Conservation (phyloP, 2,888 invertebrate genomes). For the Dolichopus griseipennis region DNA sequence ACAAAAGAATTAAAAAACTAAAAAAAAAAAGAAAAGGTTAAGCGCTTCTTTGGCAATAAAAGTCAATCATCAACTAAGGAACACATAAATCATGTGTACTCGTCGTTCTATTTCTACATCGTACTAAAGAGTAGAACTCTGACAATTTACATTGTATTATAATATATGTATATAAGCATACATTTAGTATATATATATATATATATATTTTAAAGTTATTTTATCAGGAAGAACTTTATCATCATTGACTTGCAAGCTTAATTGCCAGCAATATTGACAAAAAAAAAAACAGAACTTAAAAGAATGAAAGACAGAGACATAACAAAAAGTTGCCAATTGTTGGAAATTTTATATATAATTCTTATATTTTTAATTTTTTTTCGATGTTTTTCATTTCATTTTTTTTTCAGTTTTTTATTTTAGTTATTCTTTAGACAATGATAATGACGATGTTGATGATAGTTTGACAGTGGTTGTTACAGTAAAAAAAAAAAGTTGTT, state of each 20-base stretch:
- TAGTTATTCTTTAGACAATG: too few species aligned
- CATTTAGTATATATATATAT: too few species aligned
- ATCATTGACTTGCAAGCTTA: slow-evolving; percentile 4
- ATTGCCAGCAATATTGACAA: not conserved
- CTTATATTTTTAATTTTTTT: not conserved
- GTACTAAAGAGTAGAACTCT: too few species aligned
- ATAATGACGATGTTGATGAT: too few species aligned
- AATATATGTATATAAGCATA: too few species aligned
- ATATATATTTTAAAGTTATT: not conserved
- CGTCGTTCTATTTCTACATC: not conserved
- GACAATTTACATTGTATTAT: too few species aligned
- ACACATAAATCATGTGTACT: not conserved
- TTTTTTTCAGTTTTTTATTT: too few species aligned
- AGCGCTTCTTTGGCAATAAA: not conserved
- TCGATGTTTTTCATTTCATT: not conserved
- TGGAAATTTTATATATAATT: too few species aligned
- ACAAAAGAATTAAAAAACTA: too few species aligned
- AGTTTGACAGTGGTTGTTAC: too few species aligned
- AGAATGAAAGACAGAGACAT: not conserved
- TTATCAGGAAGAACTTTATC: slow-evolving; percentile 3
- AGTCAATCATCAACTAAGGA: not conserved
- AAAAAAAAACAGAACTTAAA: not conserved
- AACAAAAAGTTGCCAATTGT: not conserved
- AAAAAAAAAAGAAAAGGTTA: too few species aligned
- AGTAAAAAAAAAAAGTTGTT: too few species aligned